phyloP scores from a whole-genome alignment of 2,888 invertebrate genomes.

The Diarsia brunnea region DNA sequence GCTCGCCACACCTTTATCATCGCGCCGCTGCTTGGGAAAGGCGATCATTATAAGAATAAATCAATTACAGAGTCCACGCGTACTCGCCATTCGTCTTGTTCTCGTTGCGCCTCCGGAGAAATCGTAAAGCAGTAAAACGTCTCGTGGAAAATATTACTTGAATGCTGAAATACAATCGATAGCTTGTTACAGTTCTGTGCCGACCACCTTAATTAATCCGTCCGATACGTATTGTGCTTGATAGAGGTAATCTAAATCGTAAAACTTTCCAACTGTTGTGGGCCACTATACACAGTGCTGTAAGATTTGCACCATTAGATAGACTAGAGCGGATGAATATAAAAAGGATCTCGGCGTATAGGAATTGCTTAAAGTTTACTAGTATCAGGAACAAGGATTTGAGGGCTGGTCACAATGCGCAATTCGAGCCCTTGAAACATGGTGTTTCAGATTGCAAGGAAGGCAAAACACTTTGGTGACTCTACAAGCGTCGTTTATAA shows the following conservation, averaged over 20 bases:
- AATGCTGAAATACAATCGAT: constrained; percentile 69
- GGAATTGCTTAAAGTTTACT: neutral
- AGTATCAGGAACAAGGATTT: neutral
- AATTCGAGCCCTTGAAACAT: neutral
- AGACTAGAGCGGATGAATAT: constrained; percentile 7
- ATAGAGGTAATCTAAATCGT: constrained; percentile 75
- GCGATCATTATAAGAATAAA: constrained; percentile 88
- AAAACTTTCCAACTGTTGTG: constrained; percentile 70
- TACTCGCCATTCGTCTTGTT: constrained; percentile 72
- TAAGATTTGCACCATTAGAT: constrained; percentile 24
- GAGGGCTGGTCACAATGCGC: neutral
- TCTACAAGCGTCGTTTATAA: neutral
- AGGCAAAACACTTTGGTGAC: neutral
- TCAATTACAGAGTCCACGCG: constrained; percentile 80
- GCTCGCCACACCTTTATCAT: constrained; percentile 85
- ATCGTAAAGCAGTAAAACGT: constrained; percentile 76
- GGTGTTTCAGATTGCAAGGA: neutral
- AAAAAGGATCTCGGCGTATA: neutral
- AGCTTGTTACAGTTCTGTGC: constrained; percentile 65
- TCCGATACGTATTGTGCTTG: constrained; percentile 74
- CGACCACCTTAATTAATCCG: constrained; percentile 76
- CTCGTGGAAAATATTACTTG: constrained; percentile 68
- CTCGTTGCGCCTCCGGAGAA: constrained; percentile 71
- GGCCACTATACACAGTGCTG: constrained; percentile 46
- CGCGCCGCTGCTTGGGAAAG: constrained; percentile 85